These are phyloP conservation scores for Sebastes oblongus DNA, from an alignment of 2,797 vertebrate genomes.

Conservation along the genomic window DNA sequence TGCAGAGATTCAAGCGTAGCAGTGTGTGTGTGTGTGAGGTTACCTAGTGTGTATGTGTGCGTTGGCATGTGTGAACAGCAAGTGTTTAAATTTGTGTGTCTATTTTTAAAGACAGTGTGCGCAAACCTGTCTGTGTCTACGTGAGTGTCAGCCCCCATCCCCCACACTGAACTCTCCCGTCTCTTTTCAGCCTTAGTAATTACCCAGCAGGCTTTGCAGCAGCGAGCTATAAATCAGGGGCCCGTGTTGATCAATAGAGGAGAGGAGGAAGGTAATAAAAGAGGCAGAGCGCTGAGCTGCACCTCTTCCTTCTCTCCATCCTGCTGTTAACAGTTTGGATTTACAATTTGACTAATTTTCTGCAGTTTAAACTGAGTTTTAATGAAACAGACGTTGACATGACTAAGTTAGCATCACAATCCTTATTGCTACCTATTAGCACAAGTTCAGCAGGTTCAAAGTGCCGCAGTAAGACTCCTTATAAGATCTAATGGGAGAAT, in stretches of 20 bases:
- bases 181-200: conserved; percentile 80
- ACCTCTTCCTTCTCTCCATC: conserved; percentile 42
- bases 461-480: background rate
- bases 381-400: conserved; percentile 28
- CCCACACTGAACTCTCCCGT: conserved; percentile 67
- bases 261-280: conserved; percentile 75
- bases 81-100: conserved; percentile 44
- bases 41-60: conserved; percentile 11
- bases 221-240: conserved; percentile 80
- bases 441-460: conserved; percentile 7
- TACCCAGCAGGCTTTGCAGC: conserved; percentile 83
- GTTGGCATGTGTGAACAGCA: conserved; percentile 31
- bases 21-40: background rate
- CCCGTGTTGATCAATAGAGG: conserved; percentile 81
- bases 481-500: background rate
- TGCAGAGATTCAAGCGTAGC: conserved; percentile 2
- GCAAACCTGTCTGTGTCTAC: conserved; percentile 23
- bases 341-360: conserved; percentile 18
- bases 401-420: conserved; percentile 6
- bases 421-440: background rate
- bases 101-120: conserved; percentile 34
- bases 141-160: conserved; percentile 45
- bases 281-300: conserved; percentile 61
- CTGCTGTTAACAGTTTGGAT: conserved; percentile 50
- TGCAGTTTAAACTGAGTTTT: conserved; percentile 17